Base-by-base conservation (phyloP, 2,797 vertebrate genomes). In the Tapera naevia region DNA sequence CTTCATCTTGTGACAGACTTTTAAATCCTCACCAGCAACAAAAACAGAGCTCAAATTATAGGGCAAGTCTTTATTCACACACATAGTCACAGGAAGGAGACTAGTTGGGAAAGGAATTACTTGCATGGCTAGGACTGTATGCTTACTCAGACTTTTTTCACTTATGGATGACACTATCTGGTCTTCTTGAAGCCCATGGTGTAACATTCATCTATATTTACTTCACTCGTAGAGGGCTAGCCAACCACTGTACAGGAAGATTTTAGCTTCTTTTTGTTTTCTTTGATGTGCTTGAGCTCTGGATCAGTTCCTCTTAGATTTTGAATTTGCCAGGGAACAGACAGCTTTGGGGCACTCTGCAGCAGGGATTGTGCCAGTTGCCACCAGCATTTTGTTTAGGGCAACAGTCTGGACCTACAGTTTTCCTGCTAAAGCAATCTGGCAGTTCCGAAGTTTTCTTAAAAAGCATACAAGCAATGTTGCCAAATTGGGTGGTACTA, bases 101-200 rank as follows among this genome's bases (percentile, higher is more conserved):
- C 32, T 45, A 32, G 33, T 50, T 65, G 78, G 57, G 15, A 89
- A 89, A 83, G 15, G 9, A 25, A 80, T 54, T 71, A 66, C 23
- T 89, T 57, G 28, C 10, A 86, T 6, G 28, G 35, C 28, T 89
- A 51, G 54, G 51, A 57, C 60, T 7, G 28, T 22, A 27, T 14
- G 17, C 25, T 67, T 50, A 37, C 27, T 80, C 57, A 80, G 32
- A n/a, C 35, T 60, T 91, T 65, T 19, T 80, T 80, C 45, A 60
- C 14, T 74, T 67, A 37, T 0, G 2, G 51, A 69, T 19, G 72
- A 6, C 27, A 84, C 21, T 0, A 0, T 0, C 0, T 24, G n/a
- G 22, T 48, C 43, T 43, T 61, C 54, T 32, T 64, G 54, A 86
- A 86, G 24, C 24, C 25, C 33, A 21, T 32, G 28, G 48, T 71